Evolutionary conservation across 2,888 invertebrate species (phyloP).

Genomic region (Sisyra nigra): DNA sequence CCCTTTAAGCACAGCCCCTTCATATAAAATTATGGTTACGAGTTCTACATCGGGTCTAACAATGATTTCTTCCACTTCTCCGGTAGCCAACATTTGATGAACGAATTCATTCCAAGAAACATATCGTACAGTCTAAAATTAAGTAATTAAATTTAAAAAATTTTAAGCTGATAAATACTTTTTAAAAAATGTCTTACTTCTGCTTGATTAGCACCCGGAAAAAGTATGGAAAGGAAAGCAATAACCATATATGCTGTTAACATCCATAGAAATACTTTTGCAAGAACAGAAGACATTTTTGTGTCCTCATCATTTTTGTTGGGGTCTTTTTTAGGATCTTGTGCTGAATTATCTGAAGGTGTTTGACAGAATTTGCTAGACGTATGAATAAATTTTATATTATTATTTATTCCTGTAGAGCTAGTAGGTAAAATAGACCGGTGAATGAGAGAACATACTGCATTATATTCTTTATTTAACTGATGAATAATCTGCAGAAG

Average conservation of each 20-base stretch:
- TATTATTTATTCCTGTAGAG: no score
- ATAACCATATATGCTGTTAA: constrained; percentile 58
- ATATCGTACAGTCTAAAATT: constrained; percentile 44
- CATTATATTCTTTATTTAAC: no score
- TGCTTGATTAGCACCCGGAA: constrained; percentile 53
- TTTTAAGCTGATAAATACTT: no score
- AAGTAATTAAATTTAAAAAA: no score
- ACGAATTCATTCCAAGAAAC: constrained; percentile 96
- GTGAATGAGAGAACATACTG: no score
- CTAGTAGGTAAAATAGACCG: no score
- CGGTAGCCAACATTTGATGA: constrained; percentile 83
- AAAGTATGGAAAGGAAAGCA: constrained; percentile 51
- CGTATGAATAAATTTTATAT: no score
- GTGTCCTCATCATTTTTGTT: constrained; percentile 47
- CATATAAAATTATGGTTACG: constrained; percentile 68
- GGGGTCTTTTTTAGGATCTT: constrained; percentile 23
- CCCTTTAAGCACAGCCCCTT: constrained; percentile 77
- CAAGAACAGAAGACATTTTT: constrained; percentile 51
- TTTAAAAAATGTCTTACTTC: constrained; percentile 51
- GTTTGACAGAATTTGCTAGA: no score
- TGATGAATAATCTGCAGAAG: no score
- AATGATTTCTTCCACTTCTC: constrained; percentile 80
- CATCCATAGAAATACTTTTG: constrained; percentile 69
- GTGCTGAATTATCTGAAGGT: constrained; percentile 12
- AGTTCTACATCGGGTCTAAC: constrained; percentile 72